These are phyloP conservation scores for Diogma glabrata DNA, from an alignment of 2,888 invertebrate species.

Conservation along the genomic window DNA sequence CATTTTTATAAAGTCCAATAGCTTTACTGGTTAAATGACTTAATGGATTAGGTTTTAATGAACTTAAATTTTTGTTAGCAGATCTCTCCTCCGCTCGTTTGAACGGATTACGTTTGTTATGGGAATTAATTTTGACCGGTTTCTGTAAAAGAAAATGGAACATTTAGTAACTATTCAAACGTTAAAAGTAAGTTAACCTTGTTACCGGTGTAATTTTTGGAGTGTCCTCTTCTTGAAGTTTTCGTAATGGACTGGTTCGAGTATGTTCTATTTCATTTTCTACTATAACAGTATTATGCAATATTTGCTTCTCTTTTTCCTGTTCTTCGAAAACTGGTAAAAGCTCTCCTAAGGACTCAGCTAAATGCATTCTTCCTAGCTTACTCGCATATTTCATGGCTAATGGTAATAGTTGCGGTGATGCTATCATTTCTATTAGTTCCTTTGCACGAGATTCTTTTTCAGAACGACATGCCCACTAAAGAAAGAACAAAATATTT, in stretches of 20 bases:
- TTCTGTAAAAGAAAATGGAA: too few relatives aligned
- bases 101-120: slow-evolving; percentile 39
- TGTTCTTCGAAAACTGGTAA: slow-evolving; percentile 37
- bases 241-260: slow-evolving; percentile 20
- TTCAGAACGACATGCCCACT: slow-evolving; percentile 75
- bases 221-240: slow-evolving; percentile 12
- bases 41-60: slow-evolving; percentile 30
- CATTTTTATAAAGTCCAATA: slow-evolving; percentile 20
- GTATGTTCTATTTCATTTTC: slow-evolving; percentile 24
- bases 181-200: background rate
- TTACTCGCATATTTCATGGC: slow-evolving; percentile 84
- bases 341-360: slow-evolving; percentile 59
- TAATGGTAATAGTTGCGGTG: slow-evolving; percentile 63
- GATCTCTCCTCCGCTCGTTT: slow-evolving; percentile 37
- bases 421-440: slow-evolving; percentile 68
- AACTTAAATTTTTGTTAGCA: slow-evolving; percentile 15
- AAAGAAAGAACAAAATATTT: slow-evolving; percentile 26
- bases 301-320: slow-evolving; percentile 17
- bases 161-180: background rate
- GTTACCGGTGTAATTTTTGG: slow-evolving; percentile 22
- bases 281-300: slow-evolving; percentile 19
- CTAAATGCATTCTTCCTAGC: slow-evolving; percentile 62
- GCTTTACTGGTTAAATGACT: slow-evolving; percentile 24
- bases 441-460: slow-evolving; percentile 79
- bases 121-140: slow-evolving; percentile 29